A percentile compares a stretch with the other conserved stretches of the same genome.
Evolutionary conservation across 2,113 vertebrate genomes (phyloP).

Genomic region (Macaca nemestrina): DNA sequence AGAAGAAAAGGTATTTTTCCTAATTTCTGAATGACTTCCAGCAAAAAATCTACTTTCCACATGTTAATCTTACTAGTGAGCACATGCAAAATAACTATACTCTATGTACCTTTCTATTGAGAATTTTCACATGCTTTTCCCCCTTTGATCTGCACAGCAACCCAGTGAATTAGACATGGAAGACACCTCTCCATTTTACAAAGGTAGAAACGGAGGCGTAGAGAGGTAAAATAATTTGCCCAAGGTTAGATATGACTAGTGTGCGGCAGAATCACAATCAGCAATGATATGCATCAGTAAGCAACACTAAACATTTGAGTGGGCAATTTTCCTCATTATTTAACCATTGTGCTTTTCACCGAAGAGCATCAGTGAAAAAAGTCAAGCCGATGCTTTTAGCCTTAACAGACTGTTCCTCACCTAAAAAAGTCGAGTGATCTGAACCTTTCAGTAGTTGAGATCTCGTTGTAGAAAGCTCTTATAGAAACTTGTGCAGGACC

Average conservation of each 20-base stretch:
- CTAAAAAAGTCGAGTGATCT: not conserved
- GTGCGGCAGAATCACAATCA: not conserved
- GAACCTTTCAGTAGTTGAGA: slow-evolving; percentile 24
- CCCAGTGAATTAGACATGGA: not conserved
- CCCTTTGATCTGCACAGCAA: slow-evolving; percentile 4
- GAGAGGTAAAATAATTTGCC: not conserved
- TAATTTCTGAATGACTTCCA: not conserved
- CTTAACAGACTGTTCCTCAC: not conserved
- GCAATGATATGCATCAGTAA: not conserved
- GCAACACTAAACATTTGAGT: not conserved
- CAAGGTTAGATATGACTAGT: not conserved
- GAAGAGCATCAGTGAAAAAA: not conserved
- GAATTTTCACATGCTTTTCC: slow-evolving; percentile 7
- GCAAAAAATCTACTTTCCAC: not conserved
- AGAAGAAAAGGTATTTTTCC: not conserved
- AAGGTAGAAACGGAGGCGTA: not conserved
- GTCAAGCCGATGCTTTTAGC: not conserved
- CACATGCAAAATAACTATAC: not conserved
- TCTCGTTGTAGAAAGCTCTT: not conserved
- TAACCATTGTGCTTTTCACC: not conserved
- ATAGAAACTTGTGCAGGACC: not conserved
- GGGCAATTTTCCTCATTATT: not conserved
- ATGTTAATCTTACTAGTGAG: not conserved
- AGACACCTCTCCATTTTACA: slow-evolving; percentile 18
- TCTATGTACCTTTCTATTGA: not conserved